Evolutionary conservation across 2,888 invertebrate species (phyloP).

Genomic region (Phaedon cochleariae): DNA sequence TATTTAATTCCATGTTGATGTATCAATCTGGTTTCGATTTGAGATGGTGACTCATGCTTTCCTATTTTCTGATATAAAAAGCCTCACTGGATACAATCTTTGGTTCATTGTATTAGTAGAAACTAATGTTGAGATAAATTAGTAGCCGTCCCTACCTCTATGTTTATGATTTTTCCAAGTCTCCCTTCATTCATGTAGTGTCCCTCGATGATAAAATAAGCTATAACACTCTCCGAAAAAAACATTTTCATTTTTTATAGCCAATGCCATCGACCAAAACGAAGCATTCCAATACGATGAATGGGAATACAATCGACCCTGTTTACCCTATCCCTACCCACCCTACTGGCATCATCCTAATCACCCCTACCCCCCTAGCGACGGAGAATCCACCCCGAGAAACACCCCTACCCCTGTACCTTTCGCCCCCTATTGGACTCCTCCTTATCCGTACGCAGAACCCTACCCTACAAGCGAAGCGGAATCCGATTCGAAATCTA

Average conservation of each 20-base stretch:
- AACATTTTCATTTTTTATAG: slow-evolving; percentile 55
- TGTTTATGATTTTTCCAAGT: too few relatives aligned
- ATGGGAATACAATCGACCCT: slow-evolving; percentile 51
- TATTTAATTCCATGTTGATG: too few relatives aligned
- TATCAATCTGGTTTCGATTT: too few relatives aligned
- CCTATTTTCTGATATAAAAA: too few relatives aligned
- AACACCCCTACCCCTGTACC: neutral
- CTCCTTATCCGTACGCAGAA: slow-evolving; percentile 19
- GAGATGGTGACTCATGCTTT: too few relatives aligned
- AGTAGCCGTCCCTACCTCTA: too few relatives aligned
- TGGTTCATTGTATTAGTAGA: too few relatives aligned
- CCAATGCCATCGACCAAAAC: slow-evolving; percentile 56
- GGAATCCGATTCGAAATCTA: neutral
- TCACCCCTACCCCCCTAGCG: slow-evolving; percentile 15
- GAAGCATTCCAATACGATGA: slow-evolving; percentile 53
- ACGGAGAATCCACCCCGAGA: neutral
- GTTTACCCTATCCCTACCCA: slow-evolving; percentile 52
- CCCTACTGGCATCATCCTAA: slow-evolving; percentile 46
- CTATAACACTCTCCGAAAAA: too few relatives aligned
- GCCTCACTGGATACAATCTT: too few relatives aligned
- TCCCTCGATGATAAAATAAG: too few relatives aligned
- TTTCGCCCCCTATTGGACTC: slow-evolving; percentile 46
- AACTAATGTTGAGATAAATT: too few relatives aligned
- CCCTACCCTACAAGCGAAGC: neutral
- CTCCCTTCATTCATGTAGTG: too few relatives aligned